Base-by-base conservation (phyloP, 2,888 invertebrate species). In the Eilema sororculum region DNA sequence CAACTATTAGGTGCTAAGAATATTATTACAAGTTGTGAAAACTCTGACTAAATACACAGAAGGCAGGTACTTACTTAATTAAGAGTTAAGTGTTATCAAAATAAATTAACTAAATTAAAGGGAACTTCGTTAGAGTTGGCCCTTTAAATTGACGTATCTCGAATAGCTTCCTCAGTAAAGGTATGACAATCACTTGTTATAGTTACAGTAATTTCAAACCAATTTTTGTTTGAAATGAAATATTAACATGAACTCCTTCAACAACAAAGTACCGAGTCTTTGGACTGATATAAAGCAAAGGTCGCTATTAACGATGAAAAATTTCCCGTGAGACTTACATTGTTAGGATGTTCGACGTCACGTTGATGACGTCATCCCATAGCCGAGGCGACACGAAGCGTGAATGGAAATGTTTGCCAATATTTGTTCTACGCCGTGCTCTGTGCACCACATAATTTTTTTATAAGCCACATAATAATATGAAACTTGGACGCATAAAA, bases 241-340 rank as follows among this genome's bases (percentile, higher is more conserved):
- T 78, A 81, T 79, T 77, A 77, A 77, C 68, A 72, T 69, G 71
- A 71, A 81, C 77, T 80, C 77, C 67, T 74, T 80, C 74, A 77
- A 74, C 72, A 73, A 75, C 20, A 52, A 52, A 78, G 74, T 78
- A 68, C 70, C 75, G 66, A 79, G 86, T 84, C 84, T 84, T 87
- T 83, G 74, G 65, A 71, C 72, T 74, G 78, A 80, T 87, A 87
- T 85, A 87, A 86, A 86, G 86, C 84, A 85, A 79, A 73, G 80
- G 82, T 85, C 86, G 87, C 85, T 87, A 85, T 87, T 83, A 85
- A 83, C 79, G 84, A 74, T 86, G 82, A 85, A 87, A 84, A 84
- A 86, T 84, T 85, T 89, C 86, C 86, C 86, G 24, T 33, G 83
- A 83, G 87, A 78, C 82, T 84, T 82, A 78, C 78, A 83, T 83